phyloP scores from a whole-genome alignment of 37 sponge, comb jelly and placozoan genomes.

The Tethya wilhelma region DNA sequence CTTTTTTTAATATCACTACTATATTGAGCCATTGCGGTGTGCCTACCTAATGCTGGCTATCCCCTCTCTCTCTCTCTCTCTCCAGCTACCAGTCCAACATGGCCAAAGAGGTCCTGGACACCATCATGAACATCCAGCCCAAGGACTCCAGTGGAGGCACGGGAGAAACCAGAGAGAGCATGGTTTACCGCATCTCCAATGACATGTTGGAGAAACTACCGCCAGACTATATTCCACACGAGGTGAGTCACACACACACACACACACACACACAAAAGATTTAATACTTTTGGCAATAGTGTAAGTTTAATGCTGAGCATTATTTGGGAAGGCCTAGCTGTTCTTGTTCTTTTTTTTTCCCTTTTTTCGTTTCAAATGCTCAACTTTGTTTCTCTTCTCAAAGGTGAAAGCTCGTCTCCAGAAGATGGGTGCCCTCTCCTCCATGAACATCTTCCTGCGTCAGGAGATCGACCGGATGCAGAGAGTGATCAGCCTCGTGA shows the following conservation, averaged over 20 bases:
- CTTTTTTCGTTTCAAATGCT: too few species aligned
- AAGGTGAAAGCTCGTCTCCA: constrained; percentile 91
- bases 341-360: background rate
- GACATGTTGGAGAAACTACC: constrained; percentile 98
- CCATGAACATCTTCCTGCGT: constrained; percentile 99
- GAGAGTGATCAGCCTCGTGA: constrained; percentile 88
- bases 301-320: background rate
- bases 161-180: constrained; percentile 98
- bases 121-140: constrained; percentile 97
- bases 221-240: constrained; percentile 94
- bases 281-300: background rate
- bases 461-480: constrained; percentile 99
- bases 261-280: background rate
- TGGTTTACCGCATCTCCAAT: constrained; percentile 82
- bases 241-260: too few species aligned
- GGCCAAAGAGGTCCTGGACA: constrained; percentile 94
- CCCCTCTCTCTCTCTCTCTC: background rate
- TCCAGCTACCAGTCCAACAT: constrained; percentile 92
- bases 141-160: constrained; percentile 96
- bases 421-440: constrained; percentile 92
- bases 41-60: background rate
- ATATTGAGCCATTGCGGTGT: background rate
- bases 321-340: background rate
- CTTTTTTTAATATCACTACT: too few species aligned
- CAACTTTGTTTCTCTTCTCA: background rate